Evolutionary conservation across 2,113 vertebrate species (phyloP).

Genomic region (Emydura subglobosa): DNA sequence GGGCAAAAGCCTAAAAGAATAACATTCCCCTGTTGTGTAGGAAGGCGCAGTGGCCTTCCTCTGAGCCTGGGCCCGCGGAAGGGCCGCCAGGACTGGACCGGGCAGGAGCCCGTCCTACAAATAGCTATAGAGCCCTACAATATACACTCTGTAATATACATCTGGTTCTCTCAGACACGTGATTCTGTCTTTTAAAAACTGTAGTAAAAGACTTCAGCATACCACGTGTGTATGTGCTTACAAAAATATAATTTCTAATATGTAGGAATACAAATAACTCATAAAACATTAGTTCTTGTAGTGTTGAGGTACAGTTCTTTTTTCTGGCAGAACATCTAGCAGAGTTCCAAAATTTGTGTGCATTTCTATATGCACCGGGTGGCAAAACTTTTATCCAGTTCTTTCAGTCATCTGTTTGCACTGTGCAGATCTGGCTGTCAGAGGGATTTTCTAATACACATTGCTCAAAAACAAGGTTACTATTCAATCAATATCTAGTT

Average conservation of each 20-base stretch:
- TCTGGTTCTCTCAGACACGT: not conserved
- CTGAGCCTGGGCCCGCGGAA: too few relatives aligned
- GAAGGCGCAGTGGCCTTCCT: too few relatives aligned
- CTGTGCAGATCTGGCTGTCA: fast-evolving
- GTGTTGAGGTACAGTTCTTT: too few relatives aligned
- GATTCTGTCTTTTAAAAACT: too few relatives aligned
- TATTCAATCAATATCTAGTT: not conserved
- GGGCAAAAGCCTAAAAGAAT: too few relatives aligned
- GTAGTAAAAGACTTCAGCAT: not conserved
- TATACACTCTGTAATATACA: not conserved
- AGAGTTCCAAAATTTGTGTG: not conserved
- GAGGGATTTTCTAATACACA: not conserved
- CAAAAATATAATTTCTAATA: not conserved
- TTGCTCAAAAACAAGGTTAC: not conserved
- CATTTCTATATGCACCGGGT: not conserved
- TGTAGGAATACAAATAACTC: not conserved
- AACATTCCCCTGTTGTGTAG: too few relatives aligned
- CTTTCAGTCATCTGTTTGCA: not conserved
- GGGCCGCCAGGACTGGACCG: too few relatives aligned
- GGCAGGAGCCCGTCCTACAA: too few relatives aligned
- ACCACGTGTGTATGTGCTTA: not conserved
- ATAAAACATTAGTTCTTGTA: not conserved
- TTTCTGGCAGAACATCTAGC: not conserved
- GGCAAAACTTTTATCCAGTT: not conserved
- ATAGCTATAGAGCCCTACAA: not conserved